These are phyloP conservation scores for Dinomys branickii DNA, from an alignment of 2,113 vertebrate species.

Conservation along the genomic window DNA sequence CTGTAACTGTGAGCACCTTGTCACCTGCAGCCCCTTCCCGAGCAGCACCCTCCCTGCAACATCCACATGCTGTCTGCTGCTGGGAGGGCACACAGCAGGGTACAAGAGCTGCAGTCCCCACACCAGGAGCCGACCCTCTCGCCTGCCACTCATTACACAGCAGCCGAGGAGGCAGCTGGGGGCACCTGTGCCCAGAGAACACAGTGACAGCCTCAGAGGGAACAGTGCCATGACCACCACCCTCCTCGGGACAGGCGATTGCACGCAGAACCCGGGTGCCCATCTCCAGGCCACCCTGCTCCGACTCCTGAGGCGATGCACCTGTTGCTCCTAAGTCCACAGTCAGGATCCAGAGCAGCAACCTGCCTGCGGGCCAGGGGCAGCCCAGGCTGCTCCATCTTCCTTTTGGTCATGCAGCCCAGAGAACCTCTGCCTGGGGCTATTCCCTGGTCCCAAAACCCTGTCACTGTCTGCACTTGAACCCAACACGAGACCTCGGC, in stretches of 20 bases:
- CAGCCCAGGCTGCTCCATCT: no score
- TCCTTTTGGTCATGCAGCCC: neutral
- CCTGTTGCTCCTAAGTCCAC: neutral
- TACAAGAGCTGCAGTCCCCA: neutral
- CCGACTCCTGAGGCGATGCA: no score
- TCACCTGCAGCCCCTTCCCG: neutral
- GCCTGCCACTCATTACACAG: neutral
- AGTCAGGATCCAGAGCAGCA: neutral
- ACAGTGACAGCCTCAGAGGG: rapidly evolving
- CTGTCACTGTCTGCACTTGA: neutral
- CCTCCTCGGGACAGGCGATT: rapidly evolving
- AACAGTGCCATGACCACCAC: neutral
- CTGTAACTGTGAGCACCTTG: neutral
- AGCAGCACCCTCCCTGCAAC: rapidly evolving
- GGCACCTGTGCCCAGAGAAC: no score
- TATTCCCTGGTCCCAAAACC: no score
- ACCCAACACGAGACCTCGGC: neutral
- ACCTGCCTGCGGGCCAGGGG: rapidly evolving
- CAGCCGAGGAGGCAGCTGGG: neutral
- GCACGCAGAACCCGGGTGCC: no score
- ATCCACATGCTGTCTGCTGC: rapidly evolving
- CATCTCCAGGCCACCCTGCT: neutral
- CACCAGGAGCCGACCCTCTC: neutral
- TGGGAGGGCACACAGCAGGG: rapidly evolving
- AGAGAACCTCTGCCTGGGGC: neutral